A percentile compares a stretch with the other conserved stretches of the same genome.
phyloP scores from a whole-genome alignment of 1,140 invertebrate species.

The Drosophila willistoni region DNA sequence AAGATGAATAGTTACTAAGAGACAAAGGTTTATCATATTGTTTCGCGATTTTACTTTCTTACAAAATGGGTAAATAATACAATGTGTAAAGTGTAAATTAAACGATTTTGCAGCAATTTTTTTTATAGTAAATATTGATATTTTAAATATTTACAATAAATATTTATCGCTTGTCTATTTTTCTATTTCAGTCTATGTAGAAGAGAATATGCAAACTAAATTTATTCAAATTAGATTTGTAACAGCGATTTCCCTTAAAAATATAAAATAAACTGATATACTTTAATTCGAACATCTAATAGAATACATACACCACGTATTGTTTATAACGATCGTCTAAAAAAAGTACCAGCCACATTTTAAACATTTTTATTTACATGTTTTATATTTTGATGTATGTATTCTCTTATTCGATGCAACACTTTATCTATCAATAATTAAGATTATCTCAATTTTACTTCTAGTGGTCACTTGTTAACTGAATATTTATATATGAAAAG shows the following conservation, averaged over 20 bases:
- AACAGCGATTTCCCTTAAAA: neutral
- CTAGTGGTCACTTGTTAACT: constrained; percentile 2
- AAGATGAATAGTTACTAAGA: neutral
- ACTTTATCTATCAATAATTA: neutral
- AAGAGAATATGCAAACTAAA: neutral
- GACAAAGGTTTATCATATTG: neutral
- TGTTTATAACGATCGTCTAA: neutral
- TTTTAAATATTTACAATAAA: constrained; percentile 1
- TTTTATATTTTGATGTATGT: neutral
- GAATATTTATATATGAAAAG: constrained; percentile 50
- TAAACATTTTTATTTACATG: neutral
- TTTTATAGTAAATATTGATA: neutral
- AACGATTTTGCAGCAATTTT: constrained; percentile 12
- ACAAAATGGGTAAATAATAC: constrained; percentile 5
- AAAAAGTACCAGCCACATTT: neutral
- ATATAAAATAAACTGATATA: neutral
- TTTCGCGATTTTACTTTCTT: neutral
- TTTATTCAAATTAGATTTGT: neutral
- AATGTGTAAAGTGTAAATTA: constrained; percentile 9
- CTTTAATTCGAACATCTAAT: neutral
- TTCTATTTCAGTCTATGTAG: neutral
- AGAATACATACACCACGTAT: neutral
- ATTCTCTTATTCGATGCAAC: neutral
- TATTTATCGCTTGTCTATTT: neutral
- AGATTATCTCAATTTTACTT: neutral